phyloP scores from a whole-genome alignment of 1,140 invertebrate genomes.

The Heliconius hermathena region DNA sequence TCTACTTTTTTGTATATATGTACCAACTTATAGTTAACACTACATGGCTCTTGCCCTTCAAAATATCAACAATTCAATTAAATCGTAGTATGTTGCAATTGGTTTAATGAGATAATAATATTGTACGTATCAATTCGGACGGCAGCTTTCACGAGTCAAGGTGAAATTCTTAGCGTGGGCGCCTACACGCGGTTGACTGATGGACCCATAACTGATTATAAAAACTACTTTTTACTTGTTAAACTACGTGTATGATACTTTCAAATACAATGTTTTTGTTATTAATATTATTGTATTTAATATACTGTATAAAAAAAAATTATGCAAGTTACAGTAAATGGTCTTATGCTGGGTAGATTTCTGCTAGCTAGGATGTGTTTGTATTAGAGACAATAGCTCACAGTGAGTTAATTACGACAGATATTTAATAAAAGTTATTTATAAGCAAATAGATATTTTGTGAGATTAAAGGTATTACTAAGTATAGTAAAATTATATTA shows the following conservation, averaged over 20 bases:
- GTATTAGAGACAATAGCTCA: too few species aligned
- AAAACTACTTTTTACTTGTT: constrained; percentile 11
- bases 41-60: not conserved
- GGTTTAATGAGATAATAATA: constrained; percentile 28
- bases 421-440: too few species aligned
- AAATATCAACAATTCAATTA: constrained; percentile 13
- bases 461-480: too few species aligned
- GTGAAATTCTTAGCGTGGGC: constrained; percentile 49
- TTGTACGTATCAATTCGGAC: constrained; percentile 16
- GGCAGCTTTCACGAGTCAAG: constrained; percentile 51
- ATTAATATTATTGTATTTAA: too few species aligned
- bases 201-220: constrained; percentile 30
- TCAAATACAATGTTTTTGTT: not conserved
- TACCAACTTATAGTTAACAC: not conserved
- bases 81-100: constrained; percentile 19
- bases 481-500: too few species aligned
- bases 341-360: too few species aligned
- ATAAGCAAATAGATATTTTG: too few species aligned
- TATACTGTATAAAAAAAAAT: not conserved
- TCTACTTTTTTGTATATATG: not conserved
- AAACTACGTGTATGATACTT: not conserved
- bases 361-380: too few species aligned
- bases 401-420: too few species aligned
- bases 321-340: not conserved
- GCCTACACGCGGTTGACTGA: constrained; percentile 30